phyloP scores from a whole-genome alignment of 2,888 invertebrate species.

The Tenthredo amoena region DNA sequence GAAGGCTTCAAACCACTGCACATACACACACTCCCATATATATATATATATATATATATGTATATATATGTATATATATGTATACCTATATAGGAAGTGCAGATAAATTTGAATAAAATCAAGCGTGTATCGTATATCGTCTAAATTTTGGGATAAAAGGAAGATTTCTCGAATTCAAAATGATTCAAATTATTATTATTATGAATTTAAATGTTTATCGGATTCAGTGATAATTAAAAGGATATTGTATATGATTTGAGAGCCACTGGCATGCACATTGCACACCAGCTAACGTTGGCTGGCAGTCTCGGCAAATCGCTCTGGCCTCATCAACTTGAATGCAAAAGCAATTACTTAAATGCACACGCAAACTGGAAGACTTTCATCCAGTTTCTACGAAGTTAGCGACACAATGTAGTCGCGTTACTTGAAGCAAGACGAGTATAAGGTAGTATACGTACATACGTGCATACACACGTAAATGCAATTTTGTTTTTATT shows the following conservation, averaged over 20 bases:
- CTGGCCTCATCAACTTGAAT: constrained; percentile 38
- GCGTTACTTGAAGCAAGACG: neutral
- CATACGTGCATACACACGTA: neutral
- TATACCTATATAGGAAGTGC: too few species aligned
- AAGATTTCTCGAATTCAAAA: too few species aligned
- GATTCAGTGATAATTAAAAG: neutral
- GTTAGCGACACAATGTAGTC: constrained; percentile 33
- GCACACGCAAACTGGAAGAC: constrained; percentile 38
- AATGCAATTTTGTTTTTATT: neutral
- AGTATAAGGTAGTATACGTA: neutral
- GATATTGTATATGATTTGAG: neutral
- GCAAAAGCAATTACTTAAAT: constrained; percentile 46
- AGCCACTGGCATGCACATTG: neutral
- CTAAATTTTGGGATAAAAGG: too few species aligned
- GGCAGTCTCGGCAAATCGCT: constrained; percentile 20
- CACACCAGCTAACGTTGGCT: neutral
- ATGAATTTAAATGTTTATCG: neutral
- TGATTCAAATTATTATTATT: too few species aligned
- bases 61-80: too few species aligned
- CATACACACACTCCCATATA: neutral
- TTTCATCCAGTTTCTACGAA: constrained; percentile 2
- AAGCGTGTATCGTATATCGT: too few species aligned
- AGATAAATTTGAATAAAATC: too few species aligned
- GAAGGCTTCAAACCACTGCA: neutral
- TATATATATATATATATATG: too few species aligned